A percentile compares a stretch with the other conserved stretches of the same genome.
These are phyloP conservation scores for Epistrophe grossulariae DNA, from an alignment of 2,888 invertebrate species.

Conservation along the genomic window DNA sequence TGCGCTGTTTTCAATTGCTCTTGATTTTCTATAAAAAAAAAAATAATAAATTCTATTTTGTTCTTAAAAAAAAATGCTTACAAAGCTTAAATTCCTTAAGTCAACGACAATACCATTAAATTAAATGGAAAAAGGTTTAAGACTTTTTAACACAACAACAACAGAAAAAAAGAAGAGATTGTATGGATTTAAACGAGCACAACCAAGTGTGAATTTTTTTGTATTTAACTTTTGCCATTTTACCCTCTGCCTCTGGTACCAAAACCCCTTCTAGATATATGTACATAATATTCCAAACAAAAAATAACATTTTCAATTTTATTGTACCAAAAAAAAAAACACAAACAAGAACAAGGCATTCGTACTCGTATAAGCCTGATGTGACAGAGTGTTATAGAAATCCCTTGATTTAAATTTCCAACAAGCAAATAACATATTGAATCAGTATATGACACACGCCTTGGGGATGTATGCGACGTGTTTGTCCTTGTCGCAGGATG, in stretches of 20 bases:
- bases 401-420: conserved; percentile 41
- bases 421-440: conserved; percentile 35
- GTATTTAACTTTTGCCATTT: conserved; percentile 21
- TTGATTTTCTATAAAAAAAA: conserved; percentile 7
- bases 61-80: neutral
- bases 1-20: neutral
- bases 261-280: neutral
- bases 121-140: conserved; percentile 38
- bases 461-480: conserved; percentile 11
- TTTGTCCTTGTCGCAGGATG: conserved; percentile 22
- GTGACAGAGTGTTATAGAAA: conserved; percentile 60
- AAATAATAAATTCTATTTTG: neutral
- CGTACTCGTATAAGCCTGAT: conserved; percentile 1
- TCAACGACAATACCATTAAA: conserved; percentile 37
- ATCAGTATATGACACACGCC: conserved; percentile 42
- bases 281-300: neutral
- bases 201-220: conserved; percentile 31
- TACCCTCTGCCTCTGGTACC: neutral
- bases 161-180: neutral
- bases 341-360: conserved; percentile 29
- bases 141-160: neutral
- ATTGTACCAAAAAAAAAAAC: conserved; percentile 18
- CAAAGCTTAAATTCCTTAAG: conserved; percentile 27
- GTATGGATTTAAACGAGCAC: neutral
- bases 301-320: conserved; percentile 62